Base-by-base conservation (phyloP, 1,140 invertebrate genomes). In the Orchesella cincta region DNA sequence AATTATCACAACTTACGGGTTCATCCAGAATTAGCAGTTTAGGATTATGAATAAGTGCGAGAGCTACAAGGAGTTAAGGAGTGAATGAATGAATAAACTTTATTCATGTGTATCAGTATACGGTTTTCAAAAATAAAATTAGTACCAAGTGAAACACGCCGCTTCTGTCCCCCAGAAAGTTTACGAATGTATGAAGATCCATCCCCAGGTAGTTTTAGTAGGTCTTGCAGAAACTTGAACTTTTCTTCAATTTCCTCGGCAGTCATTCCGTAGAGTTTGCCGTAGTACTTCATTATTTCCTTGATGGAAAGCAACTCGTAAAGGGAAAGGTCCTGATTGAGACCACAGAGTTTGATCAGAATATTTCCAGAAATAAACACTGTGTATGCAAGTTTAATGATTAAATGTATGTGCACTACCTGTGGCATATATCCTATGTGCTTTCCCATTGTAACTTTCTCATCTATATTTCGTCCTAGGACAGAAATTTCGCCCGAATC, bases 401-500 rank as follows among this genome's bases (percentile, higher is more conserved):
- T n/a, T n/a, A n/a, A n/a, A n/a, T n/a, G n/a, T n/a, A n/a, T n/a
- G n/a, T n/a, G n/a, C n/a, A n/a, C n/a, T 57, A 57, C 54, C 26
- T 57, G 54, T 5, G 78, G 78, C 78, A 79, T 79, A 23, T 79
- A 79, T 5, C 86, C 86, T 14, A 86, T 57, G n/a, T 57, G 12
- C 3, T 23, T 12, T 14, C 12, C 54, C 14, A 57, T 26, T n/a
- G 26, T 26, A 26, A 18, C 54, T 18, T 57, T 57, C 23, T 57
- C 54, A 5, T 57, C 54, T 23, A 57, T 5, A 18, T 57, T 85
- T 1, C 74, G 75, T 73, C 86, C 86, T 73, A 85, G 85, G 14
- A 87, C 82, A 20, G 76, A 75, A 18, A 87, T 83, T 20, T 80
- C 76, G 14, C 87, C 87, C 8, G 73, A 78, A 36, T 84, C 82